These are phyloP conservation scores for Delichon dasypus DNA, from an alignment of 2,797 vertebrate species.

Conservation along the genomic window DNA sequence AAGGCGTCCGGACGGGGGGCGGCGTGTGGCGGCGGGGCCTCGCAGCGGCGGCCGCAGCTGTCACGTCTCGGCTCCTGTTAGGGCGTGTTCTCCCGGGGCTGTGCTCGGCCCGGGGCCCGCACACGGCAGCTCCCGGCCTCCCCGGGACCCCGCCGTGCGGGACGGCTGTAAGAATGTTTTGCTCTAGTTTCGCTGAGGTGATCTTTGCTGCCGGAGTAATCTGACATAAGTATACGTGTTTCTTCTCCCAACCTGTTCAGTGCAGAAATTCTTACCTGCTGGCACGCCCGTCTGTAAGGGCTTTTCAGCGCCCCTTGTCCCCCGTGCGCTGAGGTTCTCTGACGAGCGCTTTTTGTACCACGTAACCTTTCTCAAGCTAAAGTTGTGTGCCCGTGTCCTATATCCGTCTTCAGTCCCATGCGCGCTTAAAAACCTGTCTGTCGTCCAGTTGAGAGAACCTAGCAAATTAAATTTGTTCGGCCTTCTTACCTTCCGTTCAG, in stretches of 20 bases:
- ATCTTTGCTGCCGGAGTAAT: not conserved
- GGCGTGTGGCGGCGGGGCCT: not conserved
- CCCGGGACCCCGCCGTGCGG: not conserved
- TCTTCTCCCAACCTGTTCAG: accelerated
- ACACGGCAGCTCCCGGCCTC: not conserved
- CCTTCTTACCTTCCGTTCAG: not conserved
- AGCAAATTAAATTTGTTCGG: not conserved
- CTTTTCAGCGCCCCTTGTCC: accelerated
- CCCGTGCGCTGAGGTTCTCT: accelerated
- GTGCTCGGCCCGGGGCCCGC: not conserved
- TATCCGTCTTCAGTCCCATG: not conserved
- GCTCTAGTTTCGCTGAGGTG: not conserved
- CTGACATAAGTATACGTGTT: accelerated
- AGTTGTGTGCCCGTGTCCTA: accelerated
- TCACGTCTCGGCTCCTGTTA: accelerated
- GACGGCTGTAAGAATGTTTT: not conserved
- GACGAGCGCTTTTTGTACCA: accelerated
- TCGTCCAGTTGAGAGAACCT: not conserved
- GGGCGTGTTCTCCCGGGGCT: too few species aligned
- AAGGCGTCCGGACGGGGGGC: not conserved
- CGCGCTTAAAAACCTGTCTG: not conserved
- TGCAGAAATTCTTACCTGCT: accelerated
- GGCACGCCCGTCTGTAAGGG: accelerated
- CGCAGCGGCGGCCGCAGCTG: not conserved
- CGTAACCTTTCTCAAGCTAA: accelerated